Conservation (phyloP, 30 jellyfish, hydroid and myxozoan species). For the Hydra vulgaris region DNA sequence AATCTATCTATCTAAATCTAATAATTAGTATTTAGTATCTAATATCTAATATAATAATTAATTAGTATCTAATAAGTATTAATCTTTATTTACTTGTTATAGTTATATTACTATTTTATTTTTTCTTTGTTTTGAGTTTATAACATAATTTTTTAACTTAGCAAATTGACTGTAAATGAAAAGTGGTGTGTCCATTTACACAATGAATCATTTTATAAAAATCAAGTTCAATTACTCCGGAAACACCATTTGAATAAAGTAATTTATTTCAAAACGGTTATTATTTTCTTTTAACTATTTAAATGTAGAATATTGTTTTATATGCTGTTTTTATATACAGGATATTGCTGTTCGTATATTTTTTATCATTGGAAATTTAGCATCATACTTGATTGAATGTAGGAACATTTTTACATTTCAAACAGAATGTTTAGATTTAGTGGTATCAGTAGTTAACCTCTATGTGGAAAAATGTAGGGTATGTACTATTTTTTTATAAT, state of each 20-base stretch:
- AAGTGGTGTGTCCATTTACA: not conserved
- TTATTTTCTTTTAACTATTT: not conserved
- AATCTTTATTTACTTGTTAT: too few species aligned
- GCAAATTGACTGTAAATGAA: conserved; percentile 14
- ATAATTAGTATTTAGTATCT: too few species aligned
- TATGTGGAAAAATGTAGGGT: not conserved
- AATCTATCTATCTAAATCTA: too few species aligned
- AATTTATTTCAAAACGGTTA: too few species aligned
- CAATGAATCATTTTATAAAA: not conserved
- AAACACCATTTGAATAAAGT: not conserved
- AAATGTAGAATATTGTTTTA: too few species aligned
- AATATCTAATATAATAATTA: too few species aligned
- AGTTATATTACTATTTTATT: too few species aligned
- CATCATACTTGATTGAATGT: conserved; percentile 41
- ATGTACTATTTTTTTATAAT: not conserved
- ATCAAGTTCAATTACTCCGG: not conserved
- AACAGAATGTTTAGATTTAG: not conserved
- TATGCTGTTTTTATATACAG: conserved; percentile 34
- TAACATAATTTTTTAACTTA: not conserved
- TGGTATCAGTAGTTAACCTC: not conserved
- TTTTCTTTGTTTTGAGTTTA: too few species aligned
- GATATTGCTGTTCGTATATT: conserved; percentile 74
- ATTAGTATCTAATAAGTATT: too few species aligned
- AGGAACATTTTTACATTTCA: conserved; percentile 11
- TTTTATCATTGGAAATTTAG: conserved; percentile 76